phyloP scores from a whole-genome alignment of 2,113 vertebrate genomes.

The Rhabdomys dilectus region DNA sequence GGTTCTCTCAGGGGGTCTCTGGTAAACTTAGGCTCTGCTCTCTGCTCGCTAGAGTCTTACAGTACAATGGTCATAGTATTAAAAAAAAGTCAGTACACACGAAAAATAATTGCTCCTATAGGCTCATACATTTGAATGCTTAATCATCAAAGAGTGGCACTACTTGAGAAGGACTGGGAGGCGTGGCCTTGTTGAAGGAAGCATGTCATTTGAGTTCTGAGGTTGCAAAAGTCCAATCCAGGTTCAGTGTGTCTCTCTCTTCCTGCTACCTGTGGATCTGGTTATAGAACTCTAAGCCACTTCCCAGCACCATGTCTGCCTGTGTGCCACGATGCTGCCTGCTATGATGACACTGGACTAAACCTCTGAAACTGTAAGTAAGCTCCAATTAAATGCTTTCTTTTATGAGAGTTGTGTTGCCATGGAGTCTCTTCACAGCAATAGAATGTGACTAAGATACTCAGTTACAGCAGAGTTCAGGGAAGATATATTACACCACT shows the following conservation, averaged over 20 bases:
- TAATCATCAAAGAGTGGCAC: neutral
- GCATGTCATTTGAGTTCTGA: neutral
- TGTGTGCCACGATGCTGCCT: neutral
- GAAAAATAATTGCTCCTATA: no score
- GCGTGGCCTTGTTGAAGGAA: neutral
- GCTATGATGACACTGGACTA: neutral
- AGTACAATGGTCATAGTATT: no score
- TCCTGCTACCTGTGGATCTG: neutral
- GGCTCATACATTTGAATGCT: neutral
- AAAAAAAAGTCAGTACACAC: no score
- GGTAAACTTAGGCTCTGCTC: no score
- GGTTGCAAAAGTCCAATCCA: neutral
- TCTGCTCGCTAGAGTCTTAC: no score
- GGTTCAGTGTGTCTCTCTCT: neutral
- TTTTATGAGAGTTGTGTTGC: neutral
- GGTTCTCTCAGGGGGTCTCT: no score
- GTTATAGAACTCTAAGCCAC: neutral
- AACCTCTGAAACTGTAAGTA: neutral
- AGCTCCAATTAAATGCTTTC: neutral
- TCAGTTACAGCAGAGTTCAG: neutral
- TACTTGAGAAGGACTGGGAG: neutral
- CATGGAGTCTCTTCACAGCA: neutral
- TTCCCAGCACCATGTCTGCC: neutral
- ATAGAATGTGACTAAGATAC: neutral
- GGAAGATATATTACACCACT: neutral